Evolutionary conservation across 1,140 invertebrate genomes (phyloP), one percentile per base, ranked within the genome.

Genomic region (Drosophila arawakana): DNA sequence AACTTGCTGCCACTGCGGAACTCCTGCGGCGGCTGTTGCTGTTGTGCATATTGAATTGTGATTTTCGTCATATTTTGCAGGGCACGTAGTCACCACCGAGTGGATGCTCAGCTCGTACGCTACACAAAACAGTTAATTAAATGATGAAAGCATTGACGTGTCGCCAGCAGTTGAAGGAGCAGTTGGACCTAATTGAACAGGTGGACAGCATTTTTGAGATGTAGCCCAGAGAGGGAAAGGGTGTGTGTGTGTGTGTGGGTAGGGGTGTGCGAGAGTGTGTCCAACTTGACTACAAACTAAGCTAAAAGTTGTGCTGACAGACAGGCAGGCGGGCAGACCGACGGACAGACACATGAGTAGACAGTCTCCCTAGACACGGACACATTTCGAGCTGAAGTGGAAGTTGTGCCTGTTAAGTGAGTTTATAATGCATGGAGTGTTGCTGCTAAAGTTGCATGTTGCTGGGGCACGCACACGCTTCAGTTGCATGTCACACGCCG

Each of bases 91-190:
- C 37, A 21, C 15, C 35, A 39, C 30, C n/a, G 18, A 66, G 39
- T 67, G 44, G 58, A 7, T 43, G 15, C 73, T 78, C 43, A 30
- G 25, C 25, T 62, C 49, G 54, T 49, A 65, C 55, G 68, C 60
- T 63, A 55, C 47, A 88, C 80, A 76, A 77, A 88, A 76, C 83
- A 88, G 84, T 88, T 88, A 88, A 88, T 88, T 88, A 88, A 88
- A 88, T 88, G 83, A 89, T 88, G 84, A 88, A 89, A 74, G 84
- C 83, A 89, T 89, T 88, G 83, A 88, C 83, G 83, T 88, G 83
- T 83, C 83, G 62, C 73, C 68, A 69, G 54, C 50, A 79, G 67
- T 68, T 72, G 63, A 57, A 30, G 21, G 18, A 9, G 43, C 1
- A 0, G 8, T 21, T 21, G 25, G 6, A 34, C 11, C 6, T 5